Evolutionary conservation across 2,797 vertebrate species (phyloP).

Genomic region (Gymnocypris eckloni): DNA sequence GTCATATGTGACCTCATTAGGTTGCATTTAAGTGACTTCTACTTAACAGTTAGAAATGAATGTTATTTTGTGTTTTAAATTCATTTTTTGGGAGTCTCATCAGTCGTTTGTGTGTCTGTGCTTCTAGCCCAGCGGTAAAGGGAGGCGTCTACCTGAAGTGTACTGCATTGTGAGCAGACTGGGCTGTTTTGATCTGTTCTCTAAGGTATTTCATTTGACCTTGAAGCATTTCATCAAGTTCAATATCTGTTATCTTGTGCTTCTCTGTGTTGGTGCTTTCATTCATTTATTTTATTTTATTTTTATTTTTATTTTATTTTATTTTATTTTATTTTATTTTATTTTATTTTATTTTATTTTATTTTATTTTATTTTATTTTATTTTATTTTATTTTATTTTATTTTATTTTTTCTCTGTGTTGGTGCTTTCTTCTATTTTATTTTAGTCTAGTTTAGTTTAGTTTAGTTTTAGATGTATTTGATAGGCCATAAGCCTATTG

Average conservation of each 20-base stretch:
- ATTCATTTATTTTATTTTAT: not conserved
- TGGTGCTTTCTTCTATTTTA: not conserved
- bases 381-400: not conserved
- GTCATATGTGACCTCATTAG: not conserved
- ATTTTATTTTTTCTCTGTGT: not conserved
- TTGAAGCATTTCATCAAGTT: not conserved
- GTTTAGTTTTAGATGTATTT: too few relatives aligned
- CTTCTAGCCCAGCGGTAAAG: constrained; percentile 88
- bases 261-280: not conserved
- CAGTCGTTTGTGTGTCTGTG: constrained; percentile 56
- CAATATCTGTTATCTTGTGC: not conserved
- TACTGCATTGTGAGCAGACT: constrained; percentile 98
- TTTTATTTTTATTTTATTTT: not conserved
- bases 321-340: too few relatives aligned
- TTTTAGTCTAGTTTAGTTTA: too few relatives aligned
- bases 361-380: too few relatives aligned
- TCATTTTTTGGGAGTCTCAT: not conserved
- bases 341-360: too few relatives aligned
- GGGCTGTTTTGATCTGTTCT: constrained; percentile 98
- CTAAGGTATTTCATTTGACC: constrained; percentile 83
- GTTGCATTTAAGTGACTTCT: not conserved
- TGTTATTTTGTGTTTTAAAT: not conserved
- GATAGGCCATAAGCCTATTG: too few relatives aligned
- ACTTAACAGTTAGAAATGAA: too few relatives aligned
- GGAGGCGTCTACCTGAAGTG: constrained; percentile 93